These are phyloP conservation scores for Hucho hucho DNA, from an alignment of 2,113 vertebrate species.

Conservation along the genomic window DNA sequence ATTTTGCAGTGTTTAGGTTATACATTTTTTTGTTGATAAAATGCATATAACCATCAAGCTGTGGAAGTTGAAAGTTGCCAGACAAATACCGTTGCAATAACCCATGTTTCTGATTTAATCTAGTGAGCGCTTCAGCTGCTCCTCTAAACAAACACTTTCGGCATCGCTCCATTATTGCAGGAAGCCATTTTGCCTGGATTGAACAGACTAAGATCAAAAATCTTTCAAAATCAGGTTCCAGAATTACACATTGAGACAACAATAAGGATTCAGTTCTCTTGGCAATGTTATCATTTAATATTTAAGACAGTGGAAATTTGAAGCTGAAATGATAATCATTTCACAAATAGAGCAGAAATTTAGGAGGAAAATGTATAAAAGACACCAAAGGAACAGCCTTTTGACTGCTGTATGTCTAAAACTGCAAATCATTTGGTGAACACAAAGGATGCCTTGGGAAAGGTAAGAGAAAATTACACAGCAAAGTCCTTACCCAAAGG, in stretches of 20 bases:
- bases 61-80: constrained; percentile 36
- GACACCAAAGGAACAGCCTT: constrained; percentile 27
- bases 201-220: constrained; percentile 51
- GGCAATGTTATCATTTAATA: constrained; percentile 41
- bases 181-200: constrained; percentile 42
- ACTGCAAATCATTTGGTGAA: constrained; percentile 20
- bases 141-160: constrained; percentile 25
- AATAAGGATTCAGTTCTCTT: constrained; percentile 22
- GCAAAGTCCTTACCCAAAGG: constrained; percentile 48
- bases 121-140: constrained; percentile 31
- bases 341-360: constrained; percentile 42
- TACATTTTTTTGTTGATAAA: constrained; percentile 19
- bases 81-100: constrained; percentile 37
- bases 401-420: constrained; percentile 25
- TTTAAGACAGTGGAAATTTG: constrained; percentile 38
- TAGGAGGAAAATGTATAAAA: constrained; percentile 20
- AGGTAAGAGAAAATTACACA: constrained; percentile 30
- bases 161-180: constrained; percentile 35
- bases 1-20: constrained; percentile 36
- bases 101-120: constrained; percentile 26
- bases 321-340: constrained; percentile 32
- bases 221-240: constrained; percentile 41
- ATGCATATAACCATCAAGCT: constrained; percentile 27
- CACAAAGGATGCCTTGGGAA: constrained; percentile 46
- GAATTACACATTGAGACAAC: constrained; percentile 30